Conservation (phyloP, 2,888 invertebrate species). For the Cryptus armator region DNA sequence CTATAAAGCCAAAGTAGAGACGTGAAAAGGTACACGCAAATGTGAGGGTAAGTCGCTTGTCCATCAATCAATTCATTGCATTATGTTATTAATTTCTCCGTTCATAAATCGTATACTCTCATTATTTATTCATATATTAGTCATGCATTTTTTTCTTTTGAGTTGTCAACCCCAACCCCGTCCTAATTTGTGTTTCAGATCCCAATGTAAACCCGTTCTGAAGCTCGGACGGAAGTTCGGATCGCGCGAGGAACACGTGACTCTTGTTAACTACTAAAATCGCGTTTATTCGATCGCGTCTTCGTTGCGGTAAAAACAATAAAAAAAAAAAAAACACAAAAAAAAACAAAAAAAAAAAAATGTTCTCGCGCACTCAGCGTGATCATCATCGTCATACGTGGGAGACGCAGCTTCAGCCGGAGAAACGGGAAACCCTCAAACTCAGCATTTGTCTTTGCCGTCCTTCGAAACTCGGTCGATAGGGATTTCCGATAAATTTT, state of each 20-base stretch:
- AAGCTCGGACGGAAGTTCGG: slow-evolving; percentile 73
- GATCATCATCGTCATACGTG: slow-evolving; percentile 53
- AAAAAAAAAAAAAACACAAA: slow-evolving; percentile 22
- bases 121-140: slow-evolving; percentile 54
- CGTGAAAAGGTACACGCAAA: neutral
- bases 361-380: slow-evolving; percentile 57
- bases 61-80: slow-evolving; percentile 29
- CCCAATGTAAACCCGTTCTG: slow-evolving; percentile 71
- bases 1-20: neutral
- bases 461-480: slow-evolving; percentile 24
- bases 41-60: neutral
- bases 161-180: slow-evolving; percentile 83
- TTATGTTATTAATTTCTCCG: slow-evolving; percentile 22
- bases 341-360: slow-evolving; percentile 30
- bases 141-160: slow-evolving; percentile 76
- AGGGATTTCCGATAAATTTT: slow-evolving; percentile 18
- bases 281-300: slow-evolving; percentile 24
- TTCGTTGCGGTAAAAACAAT: slow-evolving; percentile 50
- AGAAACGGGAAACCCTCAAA: slow-evolving; percentile 37
- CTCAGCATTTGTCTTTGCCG: neutral
- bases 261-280: slow-evolving; percentile 31
- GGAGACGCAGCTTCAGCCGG: slow-evolving; percentile 52
- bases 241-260: slow-evolving; percentile 53
- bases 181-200: slow-evolving; percentile 84
- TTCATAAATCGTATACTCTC: slow-evolving; percentile 46